Base-by-base conservation (phyloP, 1,140 invertebrate genomes). In the Trypoxylus dichotomus region DNA sequence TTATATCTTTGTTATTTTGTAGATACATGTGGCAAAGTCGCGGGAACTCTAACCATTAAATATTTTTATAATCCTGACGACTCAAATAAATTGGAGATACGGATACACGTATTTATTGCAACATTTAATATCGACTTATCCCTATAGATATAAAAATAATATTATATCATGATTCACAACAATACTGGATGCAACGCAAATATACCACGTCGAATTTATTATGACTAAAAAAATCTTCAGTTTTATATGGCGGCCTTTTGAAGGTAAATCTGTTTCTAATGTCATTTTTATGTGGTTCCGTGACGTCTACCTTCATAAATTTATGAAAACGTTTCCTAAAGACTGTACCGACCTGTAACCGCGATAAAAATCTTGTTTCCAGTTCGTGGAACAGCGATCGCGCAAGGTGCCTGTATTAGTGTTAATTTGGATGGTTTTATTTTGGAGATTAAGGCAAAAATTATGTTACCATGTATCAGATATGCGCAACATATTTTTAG, bases 281-380 rank as follows among this genome's bases (percentile, higher is more conserved):
- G 60, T 68, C 60, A 68, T 29, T 68, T 68, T 68, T 68, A 68
- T 29, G 27, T 68, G 60, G 60, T 68, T 68, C 13, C 60, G 60
- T 68, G 60, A 68, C 60, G 60, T 68, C 60, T 68, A 29, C 60
- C 7, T 68, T 29, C 60, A 68, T 68, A 68, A 68, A 68, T 68
- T 68, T 68, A 68, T 68, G 60, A 68, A 68, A 68, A 68, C 27
- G 27, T 24, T 68, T 68, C 60, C 60, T 68, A 68, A 68, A 68
- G 60, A 68, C 60, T 24, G 60, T 29, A 29, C 60, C 27, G 60
- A 68, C 24, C 60, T 68, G 60, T 29, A 29, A 68, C 24, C 60
- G 27, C 60, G 60, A 68, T 68, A 68, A 68, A 68, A 68, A 68
- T 68, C 60, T 29, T 68, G 60, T 29, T 68, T 68, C 60, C 19